phyloP scores from a whole-genome alignment of 2,888 invertebrate genomes.

The Agrochola lychnidis region DNA sequence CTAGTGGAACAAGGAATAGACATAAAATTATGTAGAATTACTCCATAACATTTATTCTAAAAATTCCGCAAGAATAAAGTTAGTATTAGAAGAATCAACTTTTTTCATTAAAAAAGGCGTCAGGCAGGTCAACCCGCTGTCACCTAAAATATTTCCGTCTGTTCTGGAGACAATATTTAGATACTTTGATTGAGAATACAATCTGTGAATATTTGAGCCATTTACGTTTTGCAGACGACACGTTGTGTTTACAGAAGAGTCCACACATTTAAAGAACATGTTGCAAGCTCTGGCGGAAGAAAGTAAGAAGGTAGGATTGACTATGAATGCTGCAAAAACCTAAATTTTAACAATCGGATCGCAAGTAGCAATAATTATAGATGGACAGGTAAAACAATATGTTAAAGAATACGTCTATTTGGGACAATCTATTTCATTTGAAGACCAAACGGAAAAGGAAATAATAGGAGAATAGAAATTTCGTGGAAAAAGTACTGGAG shows the following conservation, averaged over 20 bases:
- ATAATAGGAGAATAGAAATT: too few relatives aligned
- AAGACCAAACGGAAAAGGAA: too few relatives aligned
- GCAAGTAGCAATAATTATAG: neutral
- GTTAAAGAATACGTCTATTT: neutral
- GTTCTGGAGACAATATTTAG: neutral
- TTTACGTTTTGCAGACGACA: constrained; percentile 1
- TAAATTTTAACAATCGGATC: neutral
- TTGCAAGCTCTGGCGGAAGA: neutral
- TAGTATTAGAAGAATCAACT: neutral
- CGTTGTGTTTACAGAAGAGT: neutral
- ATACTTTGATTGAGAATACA: neutral
- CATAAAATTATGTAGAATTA: too few relatives aligned
- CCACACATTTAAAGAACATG: neutral
- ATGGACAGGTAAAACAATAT: constrained; percentile 2
- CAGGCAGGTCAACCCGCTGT: neutral
- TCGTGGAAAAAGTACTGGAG: too few relatives aligned
- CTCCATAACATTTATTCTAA: too few relatives aligned
- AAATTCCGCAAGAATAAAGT: too few relatives aligned
- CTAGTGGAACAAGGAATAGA: too few relatives aligned
- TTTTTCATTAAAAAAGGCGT: neutral
- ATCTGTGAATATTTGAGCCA: too few relatives aligned
- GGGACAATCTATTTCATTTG: too few relatives aligned
- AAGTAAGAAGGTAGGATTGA: neutral
- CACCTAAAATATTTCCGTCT: neutral
- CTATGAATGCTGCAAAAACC: neutral